Evolutionary conservation across 2,113 vertebrate genomes (phyloP), one percentile per base, ranked within the genome.

Genomic region (Neotoma lepida): DNA sequence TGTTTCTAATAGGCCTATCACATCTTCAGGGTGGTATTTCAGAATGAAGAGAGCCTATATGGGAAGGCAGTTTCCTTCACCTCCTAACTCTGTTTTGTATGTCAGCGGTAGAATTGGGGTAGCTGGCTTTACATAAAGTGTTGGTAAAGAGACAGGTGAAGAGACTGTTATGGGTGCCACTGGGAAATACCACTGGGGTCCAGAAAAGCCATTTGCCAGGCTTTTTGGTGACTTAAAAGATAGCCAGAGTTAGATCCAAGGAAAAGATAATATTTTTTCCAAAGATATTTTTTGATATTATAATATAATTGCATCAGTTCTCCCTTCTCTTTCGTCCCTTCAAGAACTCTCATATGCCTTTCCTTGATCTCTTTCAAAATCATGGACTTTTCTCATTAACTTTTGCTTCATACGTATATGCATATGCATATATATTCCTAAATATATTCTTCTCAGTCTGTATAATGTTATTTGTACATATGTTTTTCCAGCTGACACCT

Each of bases 181-280:
- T 41, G 39, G 54, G 86, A 89, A 54, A 1, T 46, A 1, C 66
- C 64, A 56, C 22, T 70, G 8, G 39, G 46, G 9, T 26, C 70
- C 71, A 39, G 24, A 68, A 76, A 85, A 68, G 9, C 80, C 49
- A 8, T 18, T 46, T 74, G 41, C 39, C 14, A 54, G 51, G 49
- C 54, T 58, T 46, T 28, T 33, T 9, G 49, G n/a, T 70, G 74
- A 86, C 70, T 70, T 61, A 93, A 84, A 93, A 95, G 94, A 88
- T 30, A 91, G 70, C 4, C 86, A 35, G 56, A 66, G 33, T 91
- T 51, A 95, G 58, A 88, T 94, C 58, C 61, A 41, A 91, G 28
- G 13, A 88, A 91, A 96, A 71, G 58, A 63, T 70, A 68, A 41
- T 77, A 6, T 51, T 76, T 54, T 93, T 71, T 91, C 89, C 73